Evolutionary conservation across 2,113 vertebrate species (phyloP), one percentile per base, ranked within the genome.

Genomic region (Rhynchomys soricoides): DNA sequence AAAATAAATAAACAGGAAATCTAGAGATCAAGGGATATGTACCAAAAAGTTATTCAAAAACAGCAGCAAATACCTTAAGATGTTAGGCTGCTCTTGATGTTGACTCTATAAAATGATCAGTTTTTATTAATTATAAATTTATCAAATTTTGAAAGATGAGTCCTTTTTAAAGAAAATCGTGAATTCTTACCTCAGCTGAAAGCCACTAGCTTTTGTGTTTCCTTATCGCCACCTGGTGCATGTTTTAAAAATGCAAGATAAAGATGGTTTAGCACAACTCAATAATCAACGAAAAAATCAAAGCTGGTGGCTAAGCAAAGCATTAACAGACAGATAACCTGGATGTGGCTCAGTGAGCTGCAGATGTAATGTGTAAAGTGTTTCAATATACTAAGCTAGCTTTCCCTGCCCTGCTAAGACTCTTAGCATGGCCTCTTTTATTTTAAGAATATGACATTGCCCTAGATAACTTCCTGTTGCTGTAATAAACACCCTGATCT

Each of bases 181-280:
- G 68, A 91, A 71, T 91, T 83, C 43, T 86, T 52, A 11, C 22
- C 13, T 75, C 74, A 85, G 21, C 87, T 40, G 37, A 75, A 93
- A 92, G 55, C 26, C n/a, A 5, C 21, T 24, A 34, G 89, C 5
- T 75, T 95, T 94, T 93, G 8, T 89, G 94, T 86, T 95, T 96
- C 37, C 95, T 94, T 97, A 95, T 74, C 55, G 93, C 97, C 97
- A 96, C 92, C 97, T 96, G 91, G 88, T 97, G 97, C 8, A 48
- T 43, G 9, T 45, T 91, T 57, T 75, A 89, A 95, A 95, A 98
- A 55, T 93, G 73, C 95, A 95, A 87, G 90, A 7, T 26, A 74
- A 70, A 89, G 31, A 68, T 24, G 43, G 59, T 59, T 31, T 1
- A 73, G 7, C 24, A 12, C 13, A 77, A 43, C 37, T 43, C 9